Evolutionary conservation across 1,140 invertebrate species (phyloP).

Genomic region (Bursaphelenchus mucronatus): DNA sequence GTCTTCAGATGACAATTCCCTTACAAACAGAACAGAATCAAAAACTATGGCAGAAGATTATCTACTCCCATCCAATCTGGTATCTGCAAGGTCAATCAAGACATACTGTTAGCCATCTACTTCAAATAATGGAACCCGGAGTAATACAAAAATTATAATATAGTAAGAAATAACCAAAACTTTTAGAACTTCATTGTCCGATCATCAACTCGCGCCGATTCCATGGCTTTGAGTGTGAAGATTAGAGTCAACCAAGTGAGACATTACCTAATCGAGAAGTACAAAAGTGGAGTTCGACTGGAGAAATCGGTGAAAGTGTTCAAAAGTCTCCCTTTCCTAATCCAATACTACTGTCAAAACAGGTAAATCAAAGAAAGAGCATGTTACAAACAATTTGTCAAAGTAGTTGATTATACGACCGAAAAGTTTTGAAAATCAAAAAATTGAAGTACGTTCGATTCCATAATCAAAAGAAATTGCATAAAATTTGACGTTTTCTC

Average conservation of each 20-base stretch:
- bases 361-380: conserved; percentile 67
- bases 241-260: conserved; percentile 82
- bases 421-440: too few species aligned
- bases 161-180: conserved; percentile 12
- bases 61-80: conserved; percentile 87
- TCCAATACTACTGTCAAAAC: conserved; percentile 85
- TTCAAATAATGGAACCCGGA: conserved; percentile 85
- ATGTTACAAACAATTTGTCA: conserved; percentile 34
- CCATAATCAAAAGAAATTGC: too few species aligned
- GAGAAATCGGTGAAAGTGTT: conserved; percentile 89
- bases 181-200: conserved; percentile 84
- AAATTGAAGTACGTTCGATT: too few species aligned
- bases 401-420: too few species aligned
- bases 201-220: conserved; percentile 82
- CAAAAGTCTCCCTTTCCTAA: conserved; percentile 79
- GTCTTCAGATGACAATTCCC: too few species aligned
- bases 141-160: conserved; percentile 65
- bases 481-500: too few species aligned
- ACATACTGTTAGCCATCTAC: conserved; percentile 81
- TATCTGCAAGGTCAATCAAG: conserved; percentile 86
- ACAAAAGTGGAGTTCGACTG: conserved; percentile 72
- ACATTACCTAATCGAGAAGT: conserved; percentile 81
- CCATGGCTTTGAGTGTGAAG: conserved; percentile 87
- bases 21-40: too few species aligned
- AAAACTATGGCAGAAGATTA: conserved; percentile 62